Evolutionary conservation across 2,888 invertebrate species (phyloP).

Genomic region (Sacculina carcini): DNA sequence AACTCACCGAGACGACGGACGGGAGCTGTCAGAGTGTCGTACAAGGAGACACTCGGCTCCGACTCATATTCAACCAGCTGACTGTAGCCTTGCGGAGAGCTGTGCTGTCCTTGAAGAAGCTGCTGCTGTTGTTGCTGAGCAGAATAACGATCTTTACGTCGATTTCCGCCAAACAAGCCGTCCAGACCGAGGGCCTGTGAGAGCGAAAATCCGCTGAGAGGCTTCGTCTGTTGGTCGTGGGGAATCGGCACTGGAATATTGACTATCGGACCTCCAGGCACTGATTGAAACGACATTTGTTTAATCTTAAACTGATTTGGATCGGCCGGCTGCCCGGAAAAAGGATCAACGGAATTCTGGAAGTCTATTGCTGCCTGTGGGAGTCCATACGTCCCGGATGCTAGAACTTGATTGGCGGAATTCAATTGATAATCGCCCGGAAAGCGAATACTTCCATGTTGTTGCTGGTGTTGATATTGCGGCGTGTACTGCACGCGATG

Average conservation of each 20-base stretch:
- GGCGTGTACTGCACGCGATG: no score
- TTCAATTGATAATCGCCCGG: no score
- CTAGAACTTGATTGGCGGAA: background rate
- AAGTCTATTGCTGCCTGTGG: background rate
- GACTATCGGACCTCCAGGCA: conserved; percentile 9
- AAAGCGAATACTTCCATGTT: no score
- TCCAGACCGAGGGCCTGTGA: no score
- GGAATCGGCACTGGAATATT: conserved; percentile 10
- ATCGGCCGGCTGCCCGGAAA: background rate
- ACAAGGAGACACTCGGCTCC: background rate
- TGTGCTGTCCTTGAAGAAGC: no score
- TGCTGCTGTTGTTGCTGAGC: background rate
- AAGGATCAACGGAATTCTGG: background rate
- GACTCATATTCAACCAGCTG: no score
- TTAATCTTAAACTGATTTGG: conserved; percentile 1
- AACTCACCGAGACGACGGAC: background rate
- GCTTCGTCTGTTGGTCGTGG: conserved; percentile 1
- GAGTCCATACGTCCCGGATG: background rate
- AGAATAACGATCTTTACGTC: background rate
- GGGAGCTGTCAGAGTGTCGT: background rate
- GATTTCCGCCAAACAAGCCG: background rate
- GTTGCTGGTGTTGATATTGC: no score
- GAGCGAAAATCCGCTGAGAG: background rate
- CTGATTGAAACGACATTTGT: background rate
- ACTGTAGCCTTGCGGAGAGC: no score